Base-by-base conservation (phyloP, 92 coral and sea anemone species). In the Pocillopora grandis region DNA sequence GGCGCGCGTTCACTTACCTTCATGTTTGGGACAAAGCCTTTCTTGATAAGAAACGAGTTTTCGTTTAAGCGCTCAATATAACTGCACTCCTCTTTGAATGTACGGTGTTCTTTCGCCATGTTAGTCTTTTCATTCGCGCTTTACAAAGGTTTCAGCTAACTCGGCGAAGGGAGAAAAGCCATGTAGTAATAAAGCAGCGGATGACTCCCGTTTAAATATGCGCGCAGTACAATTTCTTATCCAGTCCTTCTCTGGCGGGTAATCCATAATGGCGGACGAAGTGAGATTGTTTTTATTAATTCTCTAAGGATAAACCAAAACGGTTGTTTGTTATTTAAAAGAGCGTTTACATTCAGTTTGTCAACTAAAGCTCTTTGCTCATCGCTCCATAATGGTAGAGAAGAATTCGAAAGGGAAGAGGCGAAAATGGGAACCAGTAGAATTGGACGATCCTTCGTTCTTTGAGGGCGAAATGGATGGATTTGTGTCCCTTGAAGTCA, bases 1-100 rank as follows among this genome's bases (percentile, higher is more conserved):
- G 7, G 49, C 49, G 49, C 49, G 49, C 49, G 49, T 11, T 68
- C 52, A 68, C 72, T 68, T 2, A 96, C 99, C 98, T 94, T 87
- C 99, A 96, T 96, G 78, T 96, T 96, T 15, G 95, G 95, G 31
- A 96, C 99, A 71, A 96, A 96, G 10, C 99, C 99, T 80, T 96
- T 96, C 93, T 94, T 94, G 60, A 96, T 96, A 52, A 85, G 92
- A 83, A 84, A 96, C 1, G 96, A 82, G 81, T 76, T 87, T 56
- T 82, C 82, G 52, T 95, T 86, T 58, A 94, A 27, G 42, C 98
- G 95, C 82, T 96, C 95, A 60, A 96, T 80, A 71, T 78, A 96
- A 12, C 90, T 86, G 77, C 98, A 90, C 80, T 96, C 99, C 62
- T 92, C 97, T 63, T 92, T 96, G 75, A 64, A 96, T 27, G 94